phyloP scores from a whole-genome alignment of 1,140 invertebrate species.

The Hyphantria cunea region DNA sequence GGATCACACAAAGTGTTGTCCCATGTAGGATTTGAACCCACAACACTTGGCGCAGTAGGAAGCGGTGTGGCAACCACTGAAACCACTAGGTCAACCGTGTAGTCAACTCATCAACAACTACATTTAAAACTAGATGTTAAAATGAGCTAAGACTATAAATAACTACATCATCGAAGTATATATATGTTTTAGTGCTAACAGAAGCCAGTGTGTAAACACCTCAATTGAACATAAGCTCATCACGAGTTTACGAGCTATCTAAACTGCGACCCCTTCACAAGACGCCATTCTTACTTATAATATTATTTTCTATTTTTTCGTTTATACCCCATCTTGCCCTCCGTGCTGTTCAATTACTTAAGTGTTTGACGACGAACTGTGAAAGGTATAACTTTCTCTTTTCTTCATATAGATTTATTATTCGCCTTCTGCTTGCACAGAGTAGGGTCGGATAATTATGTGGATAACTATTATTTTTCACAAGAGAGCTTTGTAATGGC shows the following conservation, averaged over 20 bases:
- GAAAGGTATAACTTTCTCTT: slow-evolving; percentile 46
- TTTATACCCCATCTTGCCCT: slow-evolving; percentile 61
- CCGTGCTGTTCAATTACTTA: slow-evolving; percentile 77
- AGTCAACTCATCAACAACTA: too few relatives aligned
- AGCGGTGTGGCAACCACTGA: too few relatives aligned
- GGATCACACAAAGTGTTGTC: too few relatives aligned
- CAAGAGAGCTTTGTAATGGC: slow-evolving; percentile 62
- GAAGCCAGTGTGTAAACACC: slow-evolving; percentile 1
- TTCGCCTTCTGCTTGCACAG: slow-evolving; percentile 37
- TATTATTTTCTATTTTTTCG: slow-evolving; percentile 68
- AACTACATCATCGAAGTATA: too few relatives aligned
- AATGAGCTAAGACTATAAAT: too few relatives aligned
- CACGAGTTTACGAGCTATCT: slow-evolving; percentile 16
- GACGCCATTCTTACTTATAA: slow-evolving; percentile 50
- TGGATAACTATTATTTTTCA: slow-evolving; percentile 75
- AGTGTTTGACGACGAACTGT: slow-evolving; percentile 63
- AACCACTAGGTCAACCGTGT: too few relatives aligned
- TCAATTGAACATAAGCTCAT: slow-evolving; percentile 6
- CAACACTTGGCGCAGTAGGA: too few relatives aligned
- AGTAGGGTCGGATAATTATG: slow-evolving; percentile 69
- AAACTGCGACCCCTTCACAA: slow-evolving; percentile 16
- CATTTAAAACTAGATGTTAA: too few relatives aligned
- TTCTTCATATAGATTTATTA: slow-evolving; percentile 33
- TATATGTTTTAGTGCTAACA: neutral
- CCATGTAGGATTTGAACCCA: too few relatives aligned